Base-by-base conservation (phyloP, 2,113 vertebrate genomes). In the Tringa solitaria region DNA sequence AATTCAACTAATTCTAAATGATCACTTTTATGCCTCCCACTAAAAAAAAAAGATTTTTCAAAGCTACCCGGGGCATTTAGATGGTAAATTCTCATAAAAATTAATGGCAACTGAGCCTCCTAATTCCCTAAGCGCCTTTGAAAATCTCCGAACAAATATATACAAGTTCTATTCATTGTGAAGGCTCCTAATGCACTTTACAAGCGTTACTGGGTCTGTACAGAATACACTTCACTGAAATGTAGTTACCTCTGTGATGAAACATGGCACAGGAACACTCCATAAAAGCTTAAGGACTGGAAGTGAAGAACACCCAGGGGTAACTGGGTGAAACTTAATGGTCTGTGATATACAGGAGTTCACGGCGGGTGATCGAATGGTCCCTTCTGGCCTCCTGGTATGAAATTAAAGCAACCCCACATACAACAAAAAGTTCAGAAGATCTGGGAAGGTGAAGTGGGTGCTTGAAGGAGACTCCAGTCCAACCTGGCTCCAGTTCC, bases 41-140 rank as follows among this genome's bases (percentile, higher is more conserved):
- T 94, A 78, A 93, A 95, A 84, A 10, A 10, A 50, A 86, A 33
- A 86, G 73, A 60, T 89, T 84, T 90, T 92, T 75, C 95, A 94
- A 43, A 75, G 79, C 85, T 53, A 88, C 39, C n/a, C 10, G 1
- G 74, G 87, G 79, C 75, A 83, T 86, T 86, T 84, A 80, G 93
- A 84, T 78, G 61, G 65, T 96, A 84, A 93, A 93, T 93, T 95
- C 85, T 78, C 60, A 89, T 89, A 14, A 65, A 37, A 87, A 89
- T 83, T 75, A 50, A 87, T 9, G 69, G 73, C 10, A 87, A 12
- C 41, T 4, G 73, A 92, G 65, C 35, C 16, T 89, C 73, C 57
- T 50, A 24, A 69, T 76, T 57, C 86, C 86, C 83, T 13, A 27
- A 60, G 83, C 2, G 0, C 17, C 84, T 93, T 43, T 14, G 43